These are phyloP conservation scores for Paragorgia papillata DNA, from an alignment of 92 coral and sea anemone species.

Conservation along the genomic window DNA sequence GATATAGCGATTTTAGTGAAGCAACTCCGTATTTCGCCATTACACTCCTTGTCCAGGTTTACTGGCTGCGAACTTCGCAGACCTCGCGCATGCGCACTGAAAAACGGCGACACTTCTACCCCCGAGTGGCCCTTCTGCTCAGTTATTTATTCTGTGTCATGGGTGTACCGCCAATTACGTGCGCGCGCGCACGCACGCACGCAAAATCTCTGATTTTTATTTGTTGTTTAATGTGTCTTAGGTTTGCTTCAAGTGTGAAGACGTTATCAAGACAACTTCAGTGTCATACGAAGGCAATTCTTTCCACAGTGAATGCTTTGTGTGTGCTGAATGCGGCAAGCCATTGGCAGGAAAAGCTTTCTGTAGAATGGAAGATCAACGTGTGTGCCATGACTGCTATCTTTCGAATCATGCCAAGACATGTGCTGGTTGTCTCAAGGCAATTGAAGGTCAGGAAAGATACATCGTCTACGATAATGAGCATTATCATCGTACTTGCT, in stretches of 20 bases:
- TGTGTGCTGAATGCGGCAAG: slow-evolving; percentile 51
- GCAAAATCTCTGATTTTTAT: too few species aligned
- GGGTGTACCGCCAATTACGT: too few species aligned
- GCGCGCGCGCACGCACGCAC: too few species aligned
- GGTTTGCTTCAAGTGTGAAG: slow-evolving; percentile 79
- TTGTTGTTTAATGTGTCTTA: too few species aligned
- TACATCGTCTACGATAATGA: slow-evolving; percentile 56
- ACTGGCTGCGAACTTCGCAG: too few species aligned
- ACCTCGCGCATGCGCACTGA: too few species aligned
- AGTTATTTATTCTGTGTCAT: too few species aligned
- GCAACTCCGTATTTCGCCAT: too few species aligned
- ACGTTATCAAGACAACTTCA: slow-evolving; percentile 77
- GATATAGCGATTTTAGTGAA: too few species aligned
- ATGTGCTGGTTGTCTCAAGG: slow-evolving; percentile 49
- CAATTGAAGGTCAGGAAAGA: slow-evolving; percentile 55
- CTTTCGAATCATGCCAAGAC: slow-evolving; percentile 54
- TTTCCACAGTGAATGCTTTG: slow-evolving; percentile 59
- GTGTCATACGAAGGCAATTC: slow-evolving; percentile 65
- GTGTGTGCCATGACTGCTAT: slow-evolving; percentile 60
- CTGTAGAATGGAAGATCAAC: slow-evolving; percentile 48
- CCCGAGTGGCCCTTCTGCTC: too few species aligned
- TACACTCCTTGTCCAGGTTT: too few species aligned
- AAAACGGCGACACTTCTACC: too few species aligned
- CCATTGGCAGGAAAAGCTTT: slow-evolving; percentile 60
- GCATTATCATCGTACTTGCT: slow-evolving; percentile 55